Evolutionary conservation across 2,113 vertebrate genomes (phyloP).

Genomic region (Megaceryle maxima): DNA sequence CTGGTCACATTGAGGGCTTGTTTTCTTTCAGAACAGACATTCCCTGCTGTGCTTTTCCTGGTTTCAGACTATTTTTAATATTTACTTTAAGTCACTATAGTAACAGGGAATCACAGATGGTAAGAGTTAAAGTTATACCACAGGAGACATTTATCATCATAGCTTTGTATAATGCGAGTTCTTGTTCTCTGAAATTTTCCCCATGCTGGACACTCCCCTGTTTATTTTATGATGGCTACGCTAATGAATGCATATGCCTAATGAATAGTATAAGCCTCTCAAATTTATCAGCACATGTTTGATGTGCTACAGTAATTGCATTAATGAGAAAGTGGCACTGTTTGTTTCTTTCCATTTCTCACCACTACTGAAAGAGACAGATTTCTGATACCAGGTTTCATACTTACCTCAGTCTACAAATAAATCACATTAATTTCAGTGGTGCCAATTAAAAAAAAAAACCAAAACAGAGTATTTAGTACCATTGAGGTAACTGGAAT

Average conservation of each 20-base stretch:
- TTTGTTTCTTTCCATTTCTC: neutral
- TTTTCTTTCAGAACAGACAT: slow-evolving; percentile 73
- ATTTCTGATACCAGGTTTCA: neutral
- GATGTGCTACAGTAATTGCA: neutral
- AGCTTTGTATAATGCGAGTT: slow-evolving; percentile 60
- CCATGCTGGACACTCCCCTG: slow-evolving; percentile 9
- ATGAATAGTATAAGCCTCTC: slow-evolving; percentile 13
- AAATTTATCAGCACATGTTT: neutral
- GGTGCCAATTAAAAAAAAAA: neutral
- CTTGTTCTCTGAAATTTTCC: slow-evolving; percentile 67
- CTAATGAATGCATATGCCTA: slow-evolving; percentile 49
- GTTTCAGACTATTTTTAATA: slow-evolving; percentile 74
- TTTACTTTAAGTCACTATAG: slow-evolving; percentile 74
- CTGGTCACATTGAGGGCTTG: slow-evolving; percentile 49
- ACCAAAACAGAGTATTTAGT: neutral
- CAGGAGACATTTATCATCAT: slow-evolving; percentile 74
- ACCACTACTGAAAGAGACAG: neutral
- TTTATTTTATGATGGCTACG: slow-evolving; percentile 69
- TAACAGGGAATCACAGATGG: slow-evolving; percentile 72
- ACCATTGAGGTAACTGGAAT: neutral
- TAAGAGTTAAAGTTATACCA: slow-evolving; percentile 72
- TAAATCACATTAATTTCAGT: neutral
- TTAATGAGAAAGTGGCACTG: neutral
- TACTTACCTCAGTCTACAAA: neutral
- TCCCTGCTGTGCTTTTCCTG: slow-evolving; percentile 75